These are phyloP conservation scores for Drosophila macrospina DNA, from an alignment of 2,888 invertebrate genomes.

Conservation along the genomic window DNA sequence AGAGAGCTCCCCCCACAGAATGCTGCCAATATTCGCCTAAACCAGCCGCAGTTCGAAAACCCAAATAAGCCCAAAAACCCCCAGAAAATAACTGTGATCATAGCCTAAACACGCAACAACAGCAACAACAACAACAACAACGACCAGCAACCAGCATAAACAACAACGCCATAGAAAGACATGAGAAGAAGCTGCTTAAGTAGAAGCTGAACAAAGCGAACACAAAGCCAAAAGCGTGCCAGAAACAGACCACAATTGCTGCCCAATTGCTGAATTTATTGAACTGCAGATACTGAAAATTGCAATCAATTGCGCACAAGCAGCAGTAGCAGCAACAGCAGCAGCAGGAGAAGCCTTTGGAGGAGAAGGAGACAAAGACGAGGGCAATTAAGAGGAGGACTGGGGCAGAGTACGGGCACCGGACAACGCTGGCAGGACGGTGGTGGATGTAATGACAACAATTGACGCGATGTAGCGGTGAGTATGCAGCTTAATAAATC, in stretches of 20 bases:
- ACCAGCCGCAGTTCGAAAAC: constrained; percentile 48
- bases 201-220: constrained; percentile 1
- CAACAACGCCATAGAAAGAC: constrained; percentile 31
- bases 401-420: background rate
- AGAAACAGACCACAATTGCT: constrained; percentile 48
- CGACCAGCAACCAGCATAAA: constrained; percentile 50
- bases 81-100: constrained; percentile 74
- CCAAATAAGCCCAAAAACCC: constrained; percentile 45
- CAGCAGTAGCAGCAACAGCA: constrained; percentile 21
- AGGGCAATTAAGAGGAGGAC: constrained; percentile 12
- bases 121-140: constrained; percentile 27
- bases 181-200: constrained; percentile 15
- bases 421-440: constrained; percentile 33
- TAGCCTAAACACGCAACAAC: constrained; percentile 63
- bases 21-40: constrained; percentile 73
- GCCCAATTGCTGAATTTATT: constrained; percentile 56
- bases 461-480: constrained; percentile 86
- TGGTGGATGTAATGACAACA: constrained; percentile 83
- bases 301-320: constrained; percentile 59
- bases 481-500: constrained; percentile 53
- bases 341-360: constrained; percentile 7
- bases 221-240: constrained; percentile 32
- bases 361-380: background rate
- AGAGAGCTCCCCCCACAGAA: constrained; percentile 53
- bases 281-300: constrained; percentile 58